Percentiles rank a stretch among this genome's conserved stretches.
Evolutionary conservation across 2,113 vertebrate genomes (phyloP).

Genomic region (Chlorodrepanis virens): DNA sequence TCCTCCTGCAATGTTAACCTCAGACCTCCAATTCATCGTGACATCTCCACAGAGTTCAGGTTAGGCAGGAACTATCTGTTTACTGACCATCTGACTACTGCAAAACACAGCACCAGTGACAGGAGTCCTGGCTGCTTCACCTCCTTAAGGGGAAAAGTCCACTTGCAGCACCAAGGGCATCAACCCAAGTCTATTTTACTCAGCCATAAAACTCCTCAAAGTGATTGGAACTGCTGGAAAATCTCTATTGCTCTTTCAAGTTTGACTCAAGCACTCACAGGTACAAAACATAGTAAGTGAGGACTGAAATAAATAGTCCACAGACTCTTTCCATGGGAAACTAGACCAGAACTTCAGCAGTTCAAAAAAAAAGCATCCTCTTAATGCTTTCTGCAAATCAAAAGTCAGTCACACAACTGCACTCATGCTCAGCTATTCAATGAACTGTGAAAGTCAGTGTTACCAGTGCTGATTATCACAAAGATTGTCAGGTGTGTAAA

Average conservation of each 20-base stretch:
- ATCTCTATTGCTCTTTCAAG: not conserved
- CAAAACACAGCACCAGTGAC: not conserved
- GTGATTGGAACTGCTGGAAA: not conserved
- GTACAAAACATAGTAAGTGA: not conserved
- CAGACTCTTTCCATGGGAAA: not conserved
- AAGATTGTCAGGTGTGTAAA: not conserved
- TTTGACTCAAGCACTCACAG: not conserved
- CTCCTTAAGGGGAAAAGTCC: not conserved
- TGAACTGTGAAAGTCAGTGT: not conserved
- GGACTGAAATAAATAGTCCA: not conserved
- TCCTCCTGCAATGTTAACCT: not conserved
- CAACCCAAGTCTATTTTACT: not conserved
- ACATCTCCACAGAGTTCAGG: not conserved
- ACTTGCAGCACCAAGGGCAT: accelerated
- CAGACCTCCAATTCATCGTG: not conserved
- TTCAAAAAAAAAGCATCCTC: not conserved
- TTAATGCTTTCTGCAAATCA: not conserved
- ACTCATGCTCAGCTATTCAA: not conserved
- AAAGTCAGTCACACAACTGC: not conserved
- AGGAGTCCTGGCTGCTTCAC: not conserved
- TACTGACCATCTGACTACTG: not conserved
- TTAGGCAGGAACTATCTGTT: not conserved
- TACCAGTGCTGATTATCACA: not conserved
- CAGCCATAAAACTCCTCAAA: not conserved
- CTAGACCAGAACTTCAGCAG: not conserved